phyloP scores from a whole-genome alignment of 2,797 vertebrate species.

The Pangasius macronema region DNA sequence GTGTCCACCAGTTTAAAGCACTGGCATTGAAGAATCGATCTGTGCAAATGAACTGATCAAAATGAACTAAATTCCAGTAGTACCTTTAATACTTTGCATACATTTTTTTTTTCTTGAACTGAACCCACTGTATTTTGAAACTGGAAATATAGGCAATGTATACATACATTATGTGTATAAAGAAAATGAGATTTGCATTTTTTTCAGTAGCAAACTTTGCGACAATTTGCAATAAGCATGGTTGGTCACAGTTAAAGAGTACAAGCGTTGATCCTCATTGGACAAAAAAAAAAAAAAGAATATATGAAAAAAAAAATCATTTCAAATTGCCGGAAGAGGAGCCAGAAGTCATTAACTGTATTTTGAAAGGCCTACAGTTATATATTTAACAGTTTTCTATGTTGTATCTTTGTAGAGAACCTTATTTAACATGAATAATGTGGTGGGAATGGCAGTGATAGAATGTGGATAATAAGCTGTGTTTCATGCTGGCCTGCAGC shows the following conservation, averaged over 20 bases:
- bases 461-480: slow-evolving; percentile 80
- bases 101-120: slow-evolving; percentile 74
- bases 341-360: slow-evolving; percentile 97
- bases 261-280: slow-evolving; percentile 58
- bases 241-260: slow-evolving; percentile 72
- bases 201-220: slow-evolving; percentile 84
- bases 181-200: slow-evolving; percentile 80
- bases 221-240: slow-evolving; percentile 84
- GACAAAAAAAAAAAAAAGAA: slow-evolving; percentile 51
- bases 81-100: slow-evolving; percentile 83
- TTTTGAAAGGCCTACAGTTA: slow-evolving; percentile 99
- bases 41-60: slow-evolving; percentile 40
- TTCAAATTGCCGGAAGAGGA: slow-evolving; percentile 76
- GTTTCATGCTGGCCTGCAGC: slow-evolving; percentile 77
- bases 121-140: slow-evolving; percentile 88
- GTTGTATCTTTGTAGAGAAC: slow-evolving; percentile 99
- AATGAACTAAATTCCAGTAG: slow-evolving; percentile 67
- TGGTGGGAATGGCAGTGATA: slow-evolving; percentile 85
- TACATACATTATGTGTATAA: slow-evolving; percentile 72
- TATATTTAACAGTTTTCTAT: slow-evolving; percentile 99
- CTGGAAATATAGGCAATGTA: slow-evolving; percentile 77
- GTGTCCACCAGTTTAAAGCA: slow-evolving; percentile 47
- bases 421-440: slow-evolving; percentile 94
- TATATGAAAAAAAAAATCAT: slow-evolving; percentile 57
- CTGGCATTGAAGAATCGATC: slow-evolving; percentile 34